Base-by-base conservation (phyloP, 2,888 invertebrate genomes). In the Heliconius ethilla region DNA sequence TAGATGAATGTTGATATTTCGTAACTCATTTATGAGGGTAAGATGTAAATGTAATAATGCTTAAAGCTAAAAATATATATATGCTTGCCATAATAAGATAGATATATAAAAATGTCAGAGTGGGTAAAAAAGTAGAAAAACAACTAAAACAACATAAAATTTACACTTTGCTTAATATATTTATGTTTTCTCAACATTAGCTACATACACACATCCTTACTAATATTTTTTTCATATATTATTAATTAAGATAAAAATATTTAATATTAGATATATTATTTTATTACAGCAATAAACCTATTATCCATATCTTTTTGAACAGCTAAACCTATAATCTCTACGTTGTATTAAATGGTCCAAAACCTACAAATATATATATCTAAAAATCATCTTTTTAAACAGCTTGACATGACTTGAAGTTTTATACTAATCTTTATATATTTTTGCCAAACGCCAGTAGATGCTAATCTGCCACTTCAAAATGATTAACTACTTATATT, bases 381-480 rank as follows among this genome's bases (percentile, higher is more conserved):
- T n/a, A n/a, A 59, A 59, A 59, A 59, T n/a, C 59, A 59, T n/a
- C 9, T 37, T 37, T 67, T 67, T 40, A 13, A 37, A 67, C 67
- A 69, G 67, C 2, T 37, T 40, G 0, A n/a, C n/a, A 40, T 67
- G 67, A 69, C 67, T 69, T 40, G 67, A 13, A 40, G 2, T 37
- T 40, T 25, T 69, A 15, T 40, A 37, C 5, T 69, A 69, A 69
- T 69, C 67, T 7, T 33, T 66, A 33, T 66, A 66, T 22, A 33
- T 22, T 33, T n/a, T 7, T 69, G 67, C 6, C 67, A 69, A 37
- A n/a, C 13, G 67, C 13, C 67, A 69, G 67, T 69, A n/a, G 13
- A 69, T 15, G n/a, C 6, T 69, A 69, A 69, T 69, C 67, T n/a
- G 5, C 11, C n/a, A 69, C 40, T 69, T 69, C 40, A 15, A 69